phyloP scores from a whole-genome alignment of 2,888 invertebrate genomes.

The Biston stratarius region DNA sequence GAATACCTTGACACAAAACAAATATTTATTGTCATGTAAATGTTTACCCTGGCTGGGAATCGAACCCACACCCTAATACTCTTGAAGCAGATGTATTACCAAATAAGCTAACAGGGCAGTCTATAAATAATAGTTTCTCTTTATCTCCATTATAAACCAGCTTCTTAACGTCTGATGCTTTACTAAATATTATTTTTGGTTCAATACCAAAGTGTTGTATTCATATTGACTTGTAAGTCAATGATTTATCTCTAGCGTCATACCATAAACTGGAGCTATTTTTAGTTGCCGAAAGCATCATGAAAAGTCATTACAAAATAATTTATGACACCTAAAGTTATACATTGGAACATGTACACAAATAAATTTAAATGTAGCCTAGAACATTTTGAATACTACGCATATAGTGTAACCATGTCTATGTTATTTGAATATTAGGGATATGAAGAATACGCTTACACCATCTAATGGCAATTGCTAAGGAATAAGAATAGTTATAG shows the following conservation, averaged over 20 bases:
- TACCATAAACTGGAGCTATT: constrained; percentile 13
- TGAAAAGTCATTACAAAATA: not conserved
- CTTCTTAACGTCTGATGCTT: constrained; percentile 6
- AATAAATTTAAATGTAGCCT: not conserved
- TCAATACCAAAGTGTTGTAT: constrained; percentile 21
- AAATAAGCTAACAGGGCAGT: too few species aligned
- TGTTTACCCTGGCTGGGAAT: too few species aligned
- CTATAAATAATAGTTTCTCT: not conserved
- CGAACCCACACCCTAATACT: too few species aligned
- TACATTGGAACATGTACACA: not conserved
- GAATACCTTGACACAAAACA: too few species aligned
- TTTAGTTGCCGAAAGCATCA: constrained; percentile 8
- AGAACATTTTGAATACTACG: too few species aligned
- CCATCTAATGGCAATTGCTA: not conserved
- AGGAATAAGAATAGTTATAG: not conserved
- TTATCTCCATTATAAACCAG: not conserved
- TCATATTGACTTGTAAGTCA: constrained; percentile 11
- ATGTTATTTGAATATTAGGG: too few species aligned
- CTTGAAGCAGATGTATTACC: too few species aligned
- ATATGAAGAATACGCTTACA: too few species aligned
- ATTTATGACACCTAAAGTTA: constrained; percentile 5
- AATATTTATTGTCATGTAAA: too few species aligned
- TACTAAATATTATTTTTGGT: constrained; percentile 31
- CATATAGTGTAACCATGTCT: too few species aligned
- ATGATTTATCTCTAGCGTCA: constrained; percentile 17